Evolutionary conservation across 2,888 invertebrate genomes (phyloP), one percentile per base, ranked within the genome.

Genomic region (Pantelozetes paolii): DNA sequence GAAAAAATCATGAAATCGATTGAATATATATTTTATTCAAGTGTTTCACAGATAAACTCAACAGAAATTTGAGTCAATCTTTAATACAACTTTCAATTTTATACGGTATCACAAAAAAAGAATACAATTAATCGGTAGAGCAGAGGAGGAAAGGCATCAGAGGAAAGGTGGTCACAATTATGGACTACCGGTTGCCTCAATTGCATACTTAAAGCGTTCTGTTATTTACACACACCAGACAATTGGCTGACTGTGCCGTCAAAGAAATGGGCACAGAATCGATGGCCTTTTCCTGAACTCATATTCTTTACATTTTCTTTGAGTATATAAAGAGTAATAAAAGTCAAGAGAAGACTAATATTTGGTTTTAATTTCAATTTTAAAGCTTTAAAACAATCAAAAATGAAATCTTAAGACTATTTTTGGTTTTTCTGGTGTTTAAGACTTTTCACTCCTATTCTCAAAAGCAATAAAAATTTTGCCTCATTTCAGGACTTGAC

Each of bases 111-210:
- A 50, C n/a, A 50, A 50, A 50, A 36, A 36, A 36, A 50, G 20
- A 50, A 50, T 50, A 5, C 50, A 50, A 50, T 50, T 50, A 50
- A 50, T 3, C 50, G 36, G 36, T 9, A 36, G 36, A 36, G 36
- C 5, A 36, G 5, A 36, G 36, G 9, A 9, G 36, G n/a, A 50
- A 50, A 50, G 18, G 50, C 20, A 50, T 20, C 5, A 6, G 15
- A 50, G 50, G 20, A 20, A 50, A 50, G 20, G 8, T 15, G 8
- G 15, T 50, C 50, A 15, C 50, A 50, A 50, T 50, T 50, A 50
- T 20, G 50, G 36, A 36, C 50, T 50, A 50, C 50, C 50, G 50
- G 50, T 50, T 50, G 50, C 50, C 50, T 20, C 18, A 50, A 50
- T 9, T 50, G 50, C 50, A 50, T 50, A 50, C 50, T 50, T 50